Evolutionary conservation across 2,888 invertebrate species (phyloP).

Genomic region (Netelia fuscicornis): DNA sequence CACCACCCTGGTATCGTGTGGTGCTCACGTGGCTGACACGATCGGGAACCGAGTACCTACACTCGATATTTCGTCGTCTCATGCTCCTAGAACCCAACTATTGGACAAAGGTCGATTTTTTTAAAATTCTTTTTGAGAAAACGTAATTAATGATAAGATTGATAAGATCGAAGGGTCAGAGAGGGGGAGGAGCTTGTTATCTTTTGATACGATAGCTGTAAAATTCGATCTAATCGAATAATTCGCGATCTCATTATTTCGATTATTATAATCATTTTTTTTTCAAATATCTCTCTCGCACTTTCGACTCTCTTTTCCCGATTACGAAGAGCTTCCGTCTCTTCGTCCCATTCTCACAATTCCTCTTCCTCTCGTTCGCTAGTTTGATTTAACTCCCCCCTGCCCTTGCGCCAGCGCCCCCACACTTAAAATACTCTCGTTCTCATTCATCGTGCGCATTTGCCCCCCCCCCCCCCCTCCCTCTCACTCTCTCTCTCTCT

Average conservation of each 20-base stretch:
- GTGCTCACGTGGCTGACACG: constrained; percentile 47
- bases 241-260: not conserved
- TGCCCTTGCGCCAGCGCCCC: constrained; percentile 43
- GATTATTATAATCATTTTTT: not conserved
- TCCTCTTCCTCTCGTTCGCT: constrained; percentile 51
- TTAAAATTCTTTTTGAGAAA: too few species aligned
- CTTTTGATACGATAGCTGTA: too few species aligned
- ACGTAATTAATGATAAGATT: too few species aligned
- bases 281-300: not conserved
- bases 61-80: not conserved
- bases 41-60: not conserved
- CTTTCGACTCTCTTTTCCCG: too few species aligned
- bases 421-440: constrained; percentile 60
- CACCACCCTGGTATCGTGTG: constrained; percentile 21
- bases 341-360: constrained; percentile 46
- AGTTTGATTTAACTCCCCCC: constrained; percentile 34
- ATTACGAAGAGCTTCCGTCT: constrained; percentile 8
- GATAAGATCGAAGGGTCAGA: too few species aligned
- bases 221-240: too few species aligned
- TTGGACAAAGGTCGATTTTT: too few species aligned
- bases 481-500: too few species aligned
- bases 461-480: not conserved
- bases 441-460: constrained; percentile 54
- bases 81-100: not conserved
- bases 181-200: too few species aligned